Evolutionary conservation across 2,888 invertebrate genomes (phyloP).

Genomic region (Pteria penguin): DNA sequence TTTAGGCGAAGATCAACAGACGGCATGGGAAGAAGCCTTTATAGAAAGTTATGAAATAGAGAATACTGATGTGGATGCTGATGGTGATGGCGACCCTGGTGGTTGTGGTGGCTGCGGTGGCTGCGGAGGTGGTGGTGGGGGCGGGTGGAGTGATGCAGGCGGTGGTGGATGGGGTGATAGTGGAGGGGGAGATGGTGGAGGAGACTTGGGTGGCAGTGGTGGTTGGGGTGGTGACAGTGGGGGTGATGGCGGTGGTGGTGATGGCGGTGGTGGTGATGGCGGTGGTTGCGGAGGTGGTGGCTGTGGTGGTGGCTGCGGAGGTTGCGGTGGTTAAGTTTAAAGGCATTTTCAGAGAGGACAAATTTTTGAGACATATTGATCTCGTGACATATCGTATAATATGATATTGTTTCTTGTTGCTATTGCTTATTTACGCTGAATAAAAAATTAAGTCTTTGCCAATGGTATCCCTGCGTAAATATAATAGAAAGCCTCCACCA

Average conservation of each 20-base stretch:
- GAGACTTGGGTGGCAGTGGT: conserved; percentile 34
- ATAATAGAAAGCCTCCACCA: no score
- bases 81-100: conserved; percentile 39
- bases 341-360: no score
- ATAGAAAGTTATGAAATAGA: conserved; percentile 39
- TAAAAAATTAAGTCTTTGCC: no score
- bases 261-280: conserved; percentile 33
- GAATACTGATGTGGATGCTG: conserved; percentile 45
- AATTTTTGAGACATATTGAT: no score
- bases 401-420: no score
- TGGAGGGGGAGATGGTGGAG: conserved; percentile 31
- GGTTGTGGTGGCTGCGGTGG: conserved; percentile 50
- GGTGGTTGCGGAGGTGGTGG: conserved; percentile 37
- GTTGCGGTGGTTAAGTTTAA: no score
- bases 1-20: neutral
- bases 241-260: conserved; percentile 40
- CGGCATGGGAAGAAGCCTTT: conserved; percentile 2
- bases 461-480: no score
- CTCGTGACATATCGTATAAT: no score
- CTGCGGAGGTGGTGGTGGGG: conserved; percentile 44
- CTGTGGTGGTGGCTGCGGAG: no score
- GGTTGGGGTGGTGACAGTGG: conserved; percentile 30
- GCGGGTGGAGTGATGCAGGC: conserved; percentile 40
- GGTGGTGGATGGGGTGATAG: conserved; percentile 38
- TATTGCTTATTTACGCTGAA: no score